Conservation (phyloP, 2,797 vertebrate species). For the Neoniphon sammara region DNA sequence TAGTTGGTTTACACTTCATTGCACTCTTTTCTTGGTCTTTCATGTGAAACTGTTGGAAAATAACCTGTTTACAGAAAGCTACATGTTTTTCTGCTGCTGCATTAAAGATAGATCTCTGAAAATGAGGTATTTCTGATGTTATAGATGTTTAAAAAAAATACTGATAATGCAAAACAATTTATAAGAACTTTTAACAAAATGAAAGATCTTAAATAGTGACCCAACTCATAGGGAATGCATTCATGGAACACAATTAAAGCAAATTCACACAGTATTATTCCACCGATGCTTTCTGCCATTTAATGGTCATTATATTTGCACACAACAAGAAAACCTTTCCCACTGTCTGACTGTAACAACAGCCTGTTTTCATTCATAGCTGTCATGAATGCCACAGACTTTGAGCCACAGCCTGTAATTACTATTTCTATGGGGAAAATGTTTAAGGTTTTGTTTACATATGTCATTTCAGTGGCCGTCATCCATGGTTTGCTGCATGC, state of each 20-base stretch:
- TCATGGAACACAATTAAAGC: neutral
- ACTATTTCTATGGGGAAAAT: conserved; percentile 60
- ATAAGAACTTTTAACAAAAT: neutral
- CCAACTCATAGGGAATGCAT: neutral
- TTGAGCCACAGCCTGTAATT: conserved; percentile 59
- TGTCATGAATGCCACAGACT: conserved; percentile 45
- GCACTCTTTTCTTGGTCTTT: neutral
- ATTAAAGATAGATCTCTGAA: neutral
- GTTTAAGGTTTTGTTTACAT: conserved; percentile 53
- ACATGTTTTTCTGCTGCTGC: neutral
- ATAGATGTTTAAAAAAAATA: neutral
- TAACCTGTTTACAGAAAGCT: neutral
- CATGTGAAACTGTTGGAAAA: neutral
- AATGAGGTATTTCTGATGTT: neutral
- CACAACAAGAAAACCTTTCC: conserved; percentile 22
- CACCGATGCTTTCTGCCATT: conserved; percentile 12
- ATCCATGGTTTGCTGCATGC: conserved; percentile 36
- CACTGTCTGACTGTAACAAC: conserved; percentile 30
- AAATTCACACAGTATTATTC: conserved; percentile 4
- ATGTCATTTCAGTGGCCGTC: conserved; percentile 43
- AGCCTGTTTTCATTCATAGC: conserved; percentile 33
- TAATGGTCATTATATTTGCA: conserved; percentile 15
- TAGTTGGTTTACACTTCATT: neutral
- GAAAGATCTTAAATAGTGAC: neutral
- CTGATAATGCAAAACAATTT: neutral